Evolutionary conservation across 2,797 vertebrate genomes (phyloP).

Genomic region (Molossus alvarezi): DNA sequence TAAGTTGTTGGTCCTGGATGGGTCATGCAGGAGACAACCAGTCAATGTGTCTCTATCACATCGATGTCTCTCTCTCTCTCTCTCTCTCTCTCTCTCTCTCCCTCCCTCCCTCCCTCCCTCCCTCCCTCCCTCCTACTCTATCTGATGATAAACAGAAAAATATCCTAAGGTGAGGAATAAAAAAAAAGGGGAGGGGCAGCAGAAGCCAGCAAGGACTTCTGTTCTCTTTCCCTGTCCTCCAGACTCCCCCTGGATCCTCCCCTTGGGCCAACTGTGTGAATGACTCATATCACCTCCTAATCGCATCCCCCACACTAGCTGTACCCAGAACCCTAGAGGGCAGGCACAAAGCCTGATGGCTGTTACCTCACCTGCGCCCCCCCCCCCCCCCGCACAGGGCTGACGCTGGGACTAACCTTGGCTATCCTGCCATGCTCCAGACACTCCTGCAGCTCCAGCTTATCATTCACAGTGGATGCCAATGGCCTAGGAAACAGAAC

Average conservation of each 20-base stretch:
- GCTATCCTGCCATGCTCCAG: slow-evolving; percentile 98
- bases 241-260: not conserved
- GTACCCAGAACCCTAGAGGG: not conserved
- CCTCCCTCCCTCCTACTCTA: no score
- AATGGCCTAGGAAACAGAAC: slow-evolving; percentile 92
- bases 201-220: not conserved
- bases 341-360: not conserved
- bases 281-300: no score
- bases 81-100: no score
- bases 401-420: slow-evolving; percentile 92
- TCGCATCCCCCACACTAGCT: not conserved
- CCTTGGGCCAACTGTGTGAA: not conserved
- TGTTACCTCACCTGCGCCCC: not conserved
- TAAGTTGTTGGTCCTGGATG: no score
- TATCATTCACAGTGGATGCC: slow-evolving; percentile 94
- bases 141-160: no score
- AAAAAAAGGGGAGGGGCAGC: no score
- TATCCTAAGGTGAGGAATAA: no score
- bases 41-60: no score
- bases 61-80: no score
- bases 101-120: no score
- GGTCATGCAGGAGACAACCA: no score
- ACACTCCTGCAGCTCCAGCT: slow-evolving; percentile 97
- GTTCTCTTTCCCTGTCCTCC: not conserved
- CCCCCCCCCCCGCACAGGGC: not conserved